Evolutionary conservation across 1,140 invertebrate genomes (phyloP).

Genomic region (Lordiphosa collinella): DNA sequence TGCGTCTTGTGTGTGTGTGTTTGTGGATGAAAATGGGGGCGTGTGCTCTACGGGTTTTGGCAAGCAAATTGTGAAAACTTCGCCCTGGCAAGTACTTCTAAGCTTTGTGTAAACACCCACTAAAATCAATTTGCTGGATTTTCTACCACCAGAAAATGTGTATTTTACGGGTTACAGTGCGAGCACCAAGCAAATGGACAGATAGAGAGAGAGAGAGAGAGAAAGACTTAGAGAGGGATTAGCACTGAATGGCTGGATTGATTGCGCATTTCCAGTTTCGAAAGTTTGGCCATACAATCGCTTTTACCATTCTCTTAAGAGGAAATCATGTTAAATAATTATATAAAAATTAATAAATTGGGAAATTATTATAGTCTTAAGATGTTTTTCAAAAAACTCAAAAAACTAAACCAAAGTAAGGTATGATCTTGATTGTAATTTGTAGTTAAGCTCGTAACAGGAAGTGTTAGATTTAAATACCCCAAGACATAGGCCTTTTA

Average conservation of each 20-base stretch:
- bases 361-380: too few species aligned
- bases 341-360: too few species aligned
- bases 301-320: too few species aligned
- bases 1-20: constrained; percentile 16
- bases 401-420: too few species aligned
- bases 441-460: too few species aligned
- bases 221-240: background rate
- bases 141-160: constrained; percentile 77
- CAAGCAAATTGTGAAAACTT: constrained; percentile 73
- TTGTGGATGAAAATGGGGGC: constrained; percentile 13
- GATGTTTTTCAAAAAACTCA: too few species aligned
- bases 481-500: too few species aligned
- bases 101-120: constrained; percentile 79
- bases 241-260: background rate
- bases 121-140: constrained; percentile 79
- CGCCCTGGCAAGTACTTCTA: constrained; percentile 66
- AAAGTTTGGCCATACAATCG: too few species aligned
- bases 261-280: too few species aligned
- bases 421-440: too few species aligned
- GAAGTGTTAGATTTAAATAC: too few species aligned
- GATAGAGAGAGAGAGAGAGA: constrained; percentile 11
- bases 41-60: constrained; percentile 46
- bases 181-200: constrained; percentile 1
- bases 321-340: too few species aligned
- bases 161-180: constrained; percentile 69